Evolutionary conservation across 64 coral and sea anemone species (phyloP).

Genomic region (Pocillopora damicornis): DNA sequence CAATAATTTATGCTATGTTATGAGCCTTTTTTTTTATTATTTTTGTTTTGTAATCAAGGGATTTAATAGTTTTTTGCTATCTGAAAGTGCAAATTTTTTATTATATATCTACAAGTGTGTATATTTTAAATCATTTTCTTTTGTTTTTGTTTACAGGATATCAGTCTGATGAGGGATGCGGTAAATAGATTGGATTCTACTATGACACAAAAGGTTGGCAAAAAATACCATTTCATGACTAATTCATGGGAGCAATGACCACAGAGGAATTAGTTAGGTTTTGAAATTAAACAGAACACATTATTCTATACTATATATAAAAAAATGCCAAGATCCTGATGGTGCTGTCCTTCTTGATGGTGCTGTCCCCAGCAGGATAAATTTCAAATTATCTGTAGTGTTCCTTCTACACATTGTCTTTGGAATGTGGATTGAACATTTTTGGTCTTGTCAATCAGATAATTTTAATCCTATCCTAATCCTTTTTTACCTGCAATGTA

Average conservation of each 20-base stretch:
- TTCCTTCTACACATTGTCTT: no score
- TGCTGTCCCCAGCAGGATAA: no score
- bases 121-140: neutral
- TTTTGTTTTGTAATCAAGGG: neutral
- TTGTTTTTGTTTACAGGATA: constrained; percentile 47
- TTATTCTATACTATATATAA: no score
- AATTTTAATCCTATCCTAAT: no score
- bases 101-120: neutral
- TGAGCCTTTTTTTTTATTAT: neutral
- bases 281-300: no score
- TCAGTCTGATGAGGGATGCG: constrained; percentile 92
- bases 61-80: neutral
- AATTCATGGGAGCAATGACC: neutral
- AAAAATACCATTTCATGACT: neutral
- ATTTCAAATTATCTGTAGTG: no score
- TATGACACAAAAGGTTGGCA: constrained; percentile 70
- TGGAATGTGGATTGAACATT: no score
- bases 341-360: no score
- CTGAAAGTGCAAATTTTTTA: neutral
- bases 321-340: no score
- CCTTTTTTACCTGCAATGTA: no score
- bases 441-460: neutral
- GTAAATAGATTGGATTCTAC: constrained; percentile 82
- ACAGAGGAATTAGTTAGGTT: neutral
- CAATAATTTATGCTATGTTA: no score